Percentiles rank a stretch among this genome's conserved stretches.
Evolutionary conservation across 2,888 invertebrate species (phyloP).

Genomic region (Notocelia uddmanniana): DNA sequence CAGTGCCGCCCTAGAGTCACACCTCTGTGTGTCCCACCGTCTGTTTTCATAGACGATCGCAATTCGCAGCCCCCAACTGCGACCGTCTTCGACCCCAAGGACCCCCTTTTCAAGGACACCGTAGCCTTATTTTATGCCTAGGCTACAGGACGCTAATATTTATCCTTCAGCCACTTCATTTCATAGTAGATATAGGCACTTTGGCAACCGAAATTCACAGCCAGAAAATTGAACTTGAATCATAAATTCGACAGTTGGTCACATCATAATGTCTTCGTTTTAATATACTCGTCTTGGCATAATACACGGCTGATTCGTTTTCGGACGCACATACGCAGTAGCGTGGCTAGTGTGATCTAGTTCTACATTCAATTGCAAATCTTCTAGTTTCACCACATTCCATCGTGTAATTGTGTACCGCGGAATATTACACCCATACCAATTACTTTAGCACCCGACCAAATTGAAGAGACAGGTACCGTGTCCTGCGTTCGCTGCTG

Average conservation of each 20-base stretch:
- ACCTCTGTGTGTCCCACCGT: too few species aligned
- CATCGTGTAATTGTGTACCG: conserved; percentile 66
- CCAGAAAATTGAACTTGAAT: background rate
- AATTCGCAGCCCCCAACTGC: too few species aligned
- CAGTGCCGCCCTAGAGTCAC: too few species aligned
- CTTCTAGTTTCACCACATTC: conserved; percentile 79
- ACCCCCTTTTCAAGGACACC: too few species aligned
- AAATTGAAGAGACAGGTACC: conserved; percentile 52
- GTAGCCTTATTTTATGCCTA: too few species aligned
- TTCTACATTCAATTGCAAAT: conserved; percentile 67
- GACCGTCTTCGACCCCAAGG: too few species aligned
- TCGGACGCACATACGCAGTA: conserved; percentile 53
- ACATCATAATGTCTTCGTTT: background rate
- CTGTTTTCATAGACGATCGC: too few species aligned
- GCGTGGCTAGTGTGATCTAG: conserved; percentile 56
- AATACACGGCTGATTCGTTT: conserved; percentile 62
- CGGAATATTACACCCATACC: conserved; percentile 69
- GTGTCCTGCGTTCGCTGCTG: conserved; percentile 35
- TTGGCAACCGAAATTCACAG: background rate
- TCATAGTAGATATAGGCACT: background rate
- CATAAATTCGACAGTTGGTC: background rate
- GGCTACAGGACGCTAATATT: too few species aligned
- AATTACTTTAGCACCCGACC: conserved; percentile 59
- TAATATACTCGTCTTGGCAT: background rate
- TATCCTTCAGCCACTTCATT: background rate